A percentile compares a stretch with the other conserved stretches of the same genome.
These are phyloP conservation scores for Pristionchus maxplancki DNA, from an alignment of 2,888 invertebrate species.

Conservation along the genomic window DNA sequence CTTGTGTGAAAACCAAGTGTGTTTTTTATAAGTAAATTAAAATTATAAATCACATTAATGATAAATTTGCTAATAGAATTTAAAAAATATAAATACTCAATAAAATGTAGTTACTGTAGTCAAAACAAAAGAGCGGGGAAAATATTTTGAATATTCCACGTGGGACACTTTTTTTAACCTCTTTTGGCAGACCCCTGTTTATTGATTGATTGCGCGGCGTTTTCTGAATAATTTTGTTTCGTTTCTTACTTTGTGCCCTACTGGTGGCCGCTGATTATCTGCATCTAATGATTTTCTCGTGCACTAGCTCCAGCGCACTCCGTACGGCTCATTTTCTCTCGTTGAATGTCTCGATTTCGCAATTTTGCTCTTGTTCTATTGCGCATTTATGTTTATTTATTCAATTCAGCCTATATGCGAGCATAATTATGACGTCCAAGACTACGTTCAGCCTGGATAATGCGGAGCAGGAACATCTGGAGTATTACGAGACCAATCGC, in stretches of 20 bases:
- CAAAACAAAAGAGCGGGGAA: too few species aligned
- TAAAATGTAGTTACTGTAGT: too few species aligned
- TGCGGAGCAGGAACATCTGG: constrained; percentile 73
- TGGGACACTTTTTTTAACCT: too few species aligned
- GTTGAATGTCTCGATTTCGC: not conserved
- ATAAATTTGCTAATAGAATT: too few species aligned
- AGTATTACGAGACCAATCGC: constrained; percentile 92
- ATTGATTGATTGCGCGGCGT: not conserved
- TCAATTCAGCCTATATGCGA: not conserved
- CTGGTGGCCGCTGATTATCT: not conserved
- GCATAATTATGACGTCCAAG: constrained; percentile 32
- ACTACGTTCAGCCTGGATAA: constrained; percentile 54
- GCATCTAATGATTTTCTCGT: not conserved
- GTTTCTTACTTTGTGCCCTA: constrained; percentile 21
- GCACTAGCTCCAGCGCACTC: not conserved
- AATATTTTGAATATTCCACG: too few species aligned
- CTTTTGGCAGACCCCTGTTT: not conserved
- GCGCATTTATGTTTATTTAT: not conserved
- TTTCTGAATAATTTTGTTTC: constrained; percentile 21
- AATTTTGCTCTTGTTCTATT: not conserved
- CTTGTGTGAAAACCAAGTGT: too few species aligned
- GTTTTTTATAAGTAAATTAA: too few species aligned
- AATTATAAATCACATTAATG: too few species aligned
- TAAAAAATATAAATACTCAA: too few species aligned
- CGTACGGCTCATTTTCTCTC: not conserved